A percentile compares a stretch with the other conserved stretches of the same genome.
Conservation (phyloP, 2,113 vertebrate genomes). For the Siniperca chuatsi region DNA sequence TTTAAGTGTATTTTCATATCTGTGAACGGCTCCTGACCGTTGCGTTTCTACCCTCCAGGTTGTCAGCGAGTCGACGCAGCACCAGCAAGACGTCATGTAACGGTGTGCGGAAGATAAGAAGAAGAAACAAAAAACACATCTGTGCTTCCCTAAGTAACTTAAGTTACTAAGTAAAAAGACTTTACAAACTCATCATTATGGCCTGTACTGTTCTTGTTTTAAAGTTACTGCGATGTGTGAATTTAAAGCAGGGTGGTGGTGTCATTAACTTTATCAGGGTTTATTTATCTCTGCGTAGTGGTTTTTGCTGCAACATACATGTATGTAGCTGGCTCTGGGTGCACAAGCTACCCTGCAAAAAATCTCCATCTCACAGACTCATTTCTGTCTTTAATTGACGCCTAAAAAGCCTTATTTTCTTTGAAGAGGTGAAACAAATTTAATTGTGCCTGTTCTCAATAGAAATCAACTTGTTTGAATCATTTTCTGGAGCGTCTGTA, state of each 20-base stretch:
- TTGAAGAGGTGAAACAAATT: no score
- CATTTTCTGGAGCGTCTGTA: no score
- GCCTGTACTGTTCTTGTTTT: slow-evolving; percentile 17
- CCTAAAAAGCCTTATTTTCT: background rate
- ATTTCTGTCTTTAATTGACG: background rate
- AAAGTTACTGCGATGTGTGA: background rate
- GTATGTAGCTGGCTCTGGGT: background rate
- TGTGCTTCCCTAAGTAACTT: background rate
- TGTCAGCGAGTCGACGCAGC: slow-evolving; percentile 82
- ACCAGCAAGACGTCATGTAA: slow-evolving; percentile 78
- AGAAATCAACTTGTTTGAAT: background rate
- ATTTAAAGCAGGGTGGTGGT: background rate
- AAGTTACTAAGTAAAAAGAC: slow-evolving; percentile 4
- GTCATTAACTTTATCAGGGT: background rate
- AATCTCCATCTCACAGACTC: background rate
- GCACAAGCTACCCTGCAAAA: background rate
- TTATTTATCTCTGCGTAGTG: slow-evolving; percentile 14
- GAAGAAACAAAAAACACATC: background rate
- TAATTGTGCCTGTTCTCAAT: background rate
- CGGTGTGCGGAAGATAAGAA: background rate
- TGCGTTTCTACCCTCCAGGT: slow-evolving; percentile 59
- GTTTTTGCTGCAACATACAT: background rate
- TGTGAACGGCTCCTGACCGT: background rate
- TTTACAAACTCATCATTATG: slow-evolving; percentile 1
- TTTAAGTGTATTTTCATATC: background rate